Conservation (phyloP, 2,797 vertebrate genomes). For the Austrolebias charrua region DNA sequence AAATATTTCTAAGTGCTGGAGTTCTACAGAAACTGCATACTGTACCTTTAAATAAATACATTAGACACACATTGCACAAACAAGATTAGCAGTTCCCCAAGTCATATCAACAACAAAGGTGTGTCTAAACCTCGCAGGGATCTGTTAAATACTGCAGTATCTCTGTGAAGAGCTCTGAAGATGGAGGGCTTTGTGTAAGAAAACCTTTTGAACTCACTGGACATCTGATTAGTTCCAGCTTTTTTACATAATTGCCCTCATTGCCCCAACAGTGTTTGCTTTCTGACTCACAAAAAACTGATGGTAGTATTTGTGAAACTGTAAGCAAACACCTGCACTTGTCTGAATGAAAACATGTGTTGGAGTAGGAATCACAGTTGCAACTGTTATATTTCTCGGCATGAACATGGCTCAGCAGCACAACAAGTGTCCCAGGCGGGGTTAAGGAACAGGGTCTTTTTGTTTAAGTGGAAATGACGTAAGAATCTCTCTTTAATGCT, state of each 20-base stretch:
- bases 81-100: conserved; percentile 21
- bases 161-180: conserved; percentile 48
- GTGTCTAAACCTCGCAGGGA: conserved; percentile 37
- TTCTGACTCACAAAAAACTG: conserved; percentile 33
- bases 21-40: too few species aligned
- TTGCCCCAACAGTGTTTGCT: conserved; percentile 28
- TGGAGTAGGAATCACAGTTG: neutral
- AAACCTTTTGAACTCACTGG: conserved; percentile 32
- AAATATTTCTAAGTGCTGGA: too few species aligned
- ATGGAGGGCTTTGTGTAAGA: conserved; percentile 22
- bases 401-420: conserved; percentile 20
- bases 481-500: conserved; percentile 23
- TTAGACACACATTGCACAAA: too few species aligned
- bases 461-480: conserved; percentile 39
- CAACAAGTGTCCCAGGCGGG: conserved; percentile 30
- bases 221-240: conserved; percentile 70
- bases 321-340: conserved; percentile 38
- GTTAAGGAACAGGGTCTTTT: conserved; percentile 44
- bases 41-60: too few species aligned
- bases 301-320: conserved; percentile 55
- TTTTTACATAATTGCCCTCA: conserved; percentile 45
- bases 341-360: conserved; percentile 52
- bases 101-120: conserved; percentile 42
- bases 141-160: conserved; percentile 54
- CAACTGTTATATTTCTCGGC: conserved; percentile 13